phyloP scores from a whole-genome alignment of 2,888 invertebrate genomes.

The Pecten maximus region DNA sequence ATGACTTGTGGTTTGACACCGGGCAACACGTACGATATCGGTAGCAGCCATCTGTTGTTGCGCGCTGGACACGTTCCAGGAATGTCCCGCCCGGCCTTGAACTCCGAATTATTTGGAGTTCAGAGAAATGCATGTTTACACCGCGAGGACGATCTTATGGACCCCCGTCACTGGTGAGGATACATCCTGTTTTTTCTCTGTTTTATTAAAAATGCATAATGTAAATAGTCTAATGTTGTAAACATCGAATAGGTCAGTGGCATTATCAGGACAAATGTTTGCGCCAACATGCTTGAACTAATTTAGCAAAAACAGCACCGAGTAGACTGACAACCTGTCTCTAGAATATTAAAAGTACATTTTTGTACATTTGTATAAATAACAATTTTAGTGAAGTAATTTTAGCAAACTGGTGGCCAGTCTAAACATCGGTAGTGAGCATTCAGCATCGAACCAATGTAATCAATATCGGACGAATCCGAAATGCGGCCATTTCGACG shows the following conservation, averaged over 20 bases:
- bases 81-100: background rate
- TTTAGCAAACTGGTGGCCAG: too few species aligned
- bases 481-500: too few species aligned
- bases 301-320: too few species aligned
- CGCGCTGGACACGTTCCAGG: constrained; percentile 1
- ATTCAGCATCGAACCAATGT: too few species aligned
- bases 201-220: background rate
- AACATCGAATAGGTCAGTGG: background rate
- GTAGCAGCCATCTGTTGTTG: background rate
- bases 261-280: background rate
- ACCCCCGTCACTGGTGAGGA: background rate
- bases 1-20: background rate
- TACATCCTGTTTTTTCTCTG: background rate
- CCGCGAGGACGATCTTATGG: background rate
- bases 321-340: too few species aligned
- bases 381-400: too few species aligned
- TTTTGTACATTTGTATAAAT: too few species aligned
- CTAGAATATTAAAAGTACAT: too few species aligned
- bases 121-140: background rate
- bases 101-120: background rate
- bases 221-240: background rate
- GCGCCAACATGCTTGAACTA: too few species aligned
- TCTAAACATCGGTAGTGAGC: too few species aligned
- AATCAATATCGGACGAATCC: too few species aligned
- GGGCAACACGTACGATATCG: background rate